Conservation (phyloP, 2,888 invertebrate genomes). For the Cerastis leucographa region DNA sequence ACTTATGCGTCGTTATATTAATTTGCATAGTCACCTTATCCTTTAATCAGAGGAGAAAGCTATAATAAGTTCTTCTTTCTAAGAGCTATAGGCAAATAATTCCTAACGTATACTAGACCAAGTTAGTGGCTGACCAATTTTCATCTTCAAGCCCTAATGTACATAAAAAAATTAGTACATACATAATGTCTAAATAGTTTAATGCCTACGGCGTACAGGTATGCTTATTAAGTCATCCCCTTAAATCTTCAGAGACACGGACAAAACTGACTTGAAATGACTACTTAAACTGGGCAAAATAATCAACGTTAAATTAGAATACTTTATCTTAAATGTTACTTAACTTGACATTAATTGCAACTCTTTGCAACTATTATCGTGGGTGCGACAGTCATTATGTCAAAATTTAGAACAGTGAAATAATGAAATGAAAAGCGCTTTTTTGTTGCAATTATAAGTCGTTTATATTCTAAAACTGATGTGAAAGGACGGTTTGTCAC, state of each 20-base stretch:
- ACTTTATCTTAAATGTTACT: background rate
- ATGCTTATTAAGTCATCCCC: background rate
- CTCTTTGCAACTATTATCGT: conserved; percentile 12
- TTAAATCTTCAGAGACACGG: background rate
- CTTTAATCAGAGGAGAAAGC: background rate
- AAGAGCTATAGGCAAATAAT: background rate
- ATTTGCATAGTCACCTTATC: background rate
- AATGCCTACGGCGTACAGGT: background rate
- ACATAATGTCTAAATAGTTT: background rate
- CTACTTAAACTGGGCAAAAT: background rate
- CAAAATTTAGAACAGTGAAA: conserved; percentile 16
- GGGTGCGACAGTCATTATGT: conserved; percentile 18
- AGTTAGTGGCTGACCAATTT: background rate
- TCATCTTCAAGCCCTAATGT: background rate
- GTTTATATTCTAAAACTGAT: conserved; percentile 13
- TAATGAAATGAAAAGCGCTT: background rate
- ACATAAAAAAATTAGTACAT: too few relatives aligned
- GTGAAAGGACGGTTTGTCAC: conserved; percentile 29
- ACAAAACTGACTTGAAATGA: conserved; percentile 4
- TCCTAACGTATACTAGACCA: background rate
- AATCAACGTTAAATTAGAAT: background rate
- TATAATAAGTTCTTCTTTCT: background rate
- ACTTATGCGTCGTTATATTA: background rate
- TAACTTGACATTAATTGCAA: conserved; percentile 15
- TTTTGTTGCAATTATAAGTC: conserved; percentile 9